A percentile compares a stretch with the other conserved stretches of the same genome.
Conservation (phyloP, 2,888 invertebrate genomes). For the Arctia plantaginis region DNA sequence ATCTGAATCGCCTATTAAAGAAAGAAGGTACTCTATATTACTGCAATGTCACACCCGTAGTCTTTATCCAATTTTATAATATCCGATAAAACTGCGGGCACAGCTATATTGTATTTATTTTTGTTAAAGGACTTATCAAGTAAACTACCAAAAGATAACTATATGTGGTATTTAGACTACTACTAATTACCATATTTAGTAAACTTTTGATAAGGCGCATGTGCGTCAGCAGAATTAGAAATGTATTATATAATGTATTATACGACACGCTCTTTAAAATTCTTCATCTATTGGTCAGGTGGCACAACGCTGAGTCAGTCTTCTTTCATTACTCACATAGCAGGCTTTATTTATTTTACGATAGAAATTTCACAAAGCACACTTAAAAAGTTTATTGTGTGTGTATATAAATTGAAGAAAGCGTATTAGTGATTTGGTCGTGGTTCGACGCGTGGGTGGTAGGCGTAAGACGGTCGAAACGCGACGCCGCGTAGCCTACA, state of each 20-base stretch:
- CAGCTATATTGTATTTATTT: not conserved
- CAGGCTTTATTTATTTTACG: constrained; percentile 37
- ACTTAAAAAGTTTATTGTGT: constrained; percentile 30
- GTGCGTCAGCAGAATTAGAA: not conserved
- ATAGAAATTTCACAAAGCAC: constrained; percentile 40
- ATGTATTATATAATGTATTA: not conserved
- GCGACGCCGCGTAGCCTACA: constrained; percentile 22
- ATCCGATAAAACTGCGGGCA: not conserved
- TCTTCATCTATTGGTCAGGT: constrained; percentile 32
- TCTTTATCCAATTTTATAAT: not conserved
- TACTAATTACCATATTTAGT: not conserved
- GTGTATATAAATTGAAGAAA: constrained; percentile 41
- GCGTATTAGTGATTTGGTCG: constrained; percentile 35
- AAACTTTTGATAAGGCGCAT: not conserved
- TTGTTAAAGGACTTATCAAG: not conserved
- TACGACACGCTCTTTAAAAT: constrained; percentile 8
- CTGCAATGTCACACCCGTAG: not conserved
- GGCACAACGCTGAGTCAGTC: constrained; percentile 42
- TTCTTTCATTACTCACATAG: constrained; percentile 42
- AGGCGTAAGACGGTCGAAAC: constrained; percentile 16
- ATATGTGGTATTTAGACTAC: not conserved
- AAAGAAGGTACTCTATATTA: not conserved
- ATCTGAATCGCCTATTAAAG: not conserved
- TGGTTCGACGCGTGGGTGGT: constrained; percentile 37
- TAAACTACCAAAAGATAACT: not conserved